These are phyloP conservation scores for Proisotoma minuta DNA, from an alignment of 2,888 invertebrate genomes.

Conservation along the genomic window DNA sequence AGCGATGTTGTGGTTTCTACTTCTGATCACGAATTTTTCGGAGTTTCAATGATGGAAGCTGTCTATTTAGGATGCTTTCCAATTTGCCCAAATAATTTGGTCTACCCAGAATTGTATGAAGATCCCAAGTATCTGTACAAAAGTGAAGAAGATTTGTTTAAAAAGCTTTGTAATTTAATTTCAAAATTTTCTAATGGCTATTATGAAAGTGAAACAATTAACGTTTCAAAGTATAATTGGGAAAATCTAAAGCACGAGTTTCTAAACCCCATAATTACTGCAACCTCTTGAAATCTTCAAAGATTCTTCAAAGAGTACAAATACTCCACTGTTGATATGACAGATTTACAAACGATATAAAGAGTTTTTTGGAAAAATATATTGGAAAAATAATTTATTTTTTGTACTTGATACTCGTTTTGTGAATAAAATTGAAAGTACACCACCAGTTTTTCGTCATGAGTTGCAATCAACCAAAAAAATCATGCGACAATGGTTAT, in stretches of 20 bases:
- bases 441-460: too few relatives aligned
- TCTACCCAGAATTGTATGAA: slow-evolving; percentile 68
- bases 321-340: too few relatives aligned
- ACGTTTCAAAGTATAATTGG: slow-evolving; percentile 27
- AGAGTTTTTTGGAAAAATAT: too few relatives aligned
- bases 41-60: slow-evolving; percentile 71
- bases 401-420: too few relatives aligned
- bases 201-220: neutral
- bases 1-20: slow-evolving; percentile 68
- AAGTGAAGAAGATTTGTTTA: slow-evolving; percentile 57
- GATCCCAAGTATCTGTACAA: slow-evolving; percentile 60
- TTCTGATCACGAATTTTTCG: slow-evolving; percentile 70
- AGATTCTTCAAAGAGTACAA: too few relatives aligned
- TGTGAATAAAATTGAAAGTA: too few relatives aligned
- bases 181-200: neutral
- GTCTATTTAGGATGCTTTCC: slow-evolving; percentile 65
- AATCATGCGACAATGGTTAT: neutral
- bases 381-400: too few relatives aligned
- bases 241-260: slow-evolving; percentile 12
- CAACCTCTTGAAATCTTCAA: too few relatives aligned
- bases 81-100: slow-evolving; percentile 63
- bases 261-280: too few relatives aligned
- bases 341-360: too few relatives aligned
- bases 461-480: neutral
- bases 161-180: slow-evolving; percentile 51